Base-by-base conservation (phyloP, 1,140 invertebrate genomes). In the Tribolium castaneum region DNA sequence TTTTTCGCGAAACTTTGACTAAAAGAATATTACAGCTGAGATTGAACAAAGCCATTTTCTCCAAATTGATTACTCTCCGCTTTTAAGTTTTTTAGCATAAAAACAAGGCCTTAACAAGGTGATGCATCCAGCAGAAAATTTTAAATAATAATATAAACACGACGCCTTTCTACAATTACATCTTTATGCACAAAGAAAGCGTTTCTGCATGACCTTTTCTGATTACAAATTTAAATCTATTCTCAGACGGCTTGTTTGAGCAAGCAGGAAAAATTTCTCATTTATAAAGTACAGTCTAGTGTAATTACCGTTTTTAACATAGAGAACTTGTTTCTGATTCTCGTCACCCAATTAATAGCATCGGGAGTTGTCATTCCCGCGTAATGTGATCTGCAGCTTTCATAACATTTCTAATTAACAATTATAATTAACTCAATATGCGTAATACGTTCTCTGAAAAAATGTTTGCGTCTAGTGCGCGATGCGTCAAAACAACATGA, bases 41-140 rank as follows among this genome's bases (percentile, higher is more conserved):
- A 30, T 59, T 59, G 30, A 66, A 66, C n/a, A 66, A 66, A 66
- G 30, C 30, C 25, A 66, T 66, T 66, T 66, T 34, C 25, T 13
- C 25, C 10, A 35, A 35, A 35, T 66, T 35, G 59, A 66, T 66
- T 35, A 39, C 14, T 9, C 13, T 35, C 59, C 59, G 9, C 59
- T 66, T 66, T 66, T 13, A 66, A 34, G n/a, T 35, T 66, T 35
- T 66, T 34, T 12, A n/a, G 5, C 25, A 66, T 34, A 62, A 62
- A 39, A 62, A 62, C 59, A 66, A 66, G 30, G 6, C 30, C n/a
- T 22, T 30, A 59, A 59, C 54, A 59, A 59, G 19, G 19, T 25
- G 22, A 59, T 59, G 54, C 22, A 59, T 59, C 22, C 54, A 59
- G 51, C 54, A 30, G 10, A 59, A 59, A 59, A 30, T 59, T 59